Evolutionary conservation across 2,888 invertebrate species (phyloP).

Genomic region (Epsilonema sp.): DNA sequence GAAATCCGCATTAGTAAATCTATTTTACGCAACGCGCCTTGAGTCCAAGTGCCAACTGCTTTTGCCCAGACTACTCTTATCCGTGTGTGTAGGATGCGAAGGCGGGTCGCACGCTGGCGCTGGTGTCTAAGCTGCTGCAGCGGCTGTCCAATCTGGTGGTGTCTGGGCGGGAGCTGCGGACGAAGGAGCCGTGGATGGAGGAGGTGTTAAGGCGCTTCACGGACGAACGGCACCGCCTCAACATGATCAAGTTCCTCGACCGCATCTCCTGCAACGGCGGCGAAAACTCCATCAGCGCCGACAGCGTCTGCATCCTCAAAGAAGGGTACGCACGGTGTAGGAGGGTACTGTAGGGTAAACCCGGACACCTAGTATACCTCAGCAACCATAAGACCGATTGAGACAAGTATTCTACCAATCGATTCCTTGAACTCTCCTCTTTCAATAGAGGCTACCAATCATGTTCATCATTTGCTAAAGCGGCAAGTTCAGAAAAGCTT

Average conservation of each 20-base stretch:
- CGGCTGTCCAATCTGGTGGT: conserved; percentile 23
- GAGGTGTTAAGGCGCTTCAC: conserved; percentile 17
- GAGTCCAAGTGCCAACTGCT: too few relatives aligned
- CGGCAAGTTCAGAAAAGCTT: too few relatives aligned
- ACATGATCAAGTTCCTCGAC: conserved; percentile 22
- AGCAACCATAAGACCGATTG: too few relatives aligned
- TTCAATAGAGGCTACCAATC: too few relatives aligned
- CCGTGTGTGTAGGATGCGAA: conserved; percentile 16
- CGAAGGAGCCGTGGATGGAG: conserved; percentile 23
- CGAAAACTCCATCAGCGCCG: conserved; percentile 5
- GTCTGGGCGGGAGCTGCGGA: conserved; percentile 15
- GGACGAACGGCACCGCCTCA: conserved; percentile 15
- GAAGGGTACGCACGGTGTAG: too few relatives aligned
- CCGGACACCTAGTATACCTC: too few relatives aligned
- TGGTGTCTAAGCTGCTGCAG: conserved; percentile 25
- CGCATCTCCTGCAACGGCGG: conserved; percentile 12
- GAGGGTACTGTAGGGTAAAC: too few relatives aligned
- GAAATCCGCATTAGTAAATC: too few relatives aligned
- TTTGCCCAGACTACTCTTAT: conserved; percentile 26
- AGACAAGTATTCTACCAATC: too few relatives aligned
- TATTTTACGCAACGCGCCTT: too few relatives aligned
- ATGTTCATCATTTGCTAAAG: too few relatives aligned
- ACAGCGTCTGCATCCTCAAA: conserved; percentile 12
- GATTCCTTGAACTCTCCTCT: too few relatives aligned
- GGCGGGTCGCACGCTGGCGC: conserved; percentile 20